These are phyloP conservation scores for Ganaspis brasiliensis DNA, from an alignment of 2,888 invertebrate species.

Conservation along the genomic window DNA sequence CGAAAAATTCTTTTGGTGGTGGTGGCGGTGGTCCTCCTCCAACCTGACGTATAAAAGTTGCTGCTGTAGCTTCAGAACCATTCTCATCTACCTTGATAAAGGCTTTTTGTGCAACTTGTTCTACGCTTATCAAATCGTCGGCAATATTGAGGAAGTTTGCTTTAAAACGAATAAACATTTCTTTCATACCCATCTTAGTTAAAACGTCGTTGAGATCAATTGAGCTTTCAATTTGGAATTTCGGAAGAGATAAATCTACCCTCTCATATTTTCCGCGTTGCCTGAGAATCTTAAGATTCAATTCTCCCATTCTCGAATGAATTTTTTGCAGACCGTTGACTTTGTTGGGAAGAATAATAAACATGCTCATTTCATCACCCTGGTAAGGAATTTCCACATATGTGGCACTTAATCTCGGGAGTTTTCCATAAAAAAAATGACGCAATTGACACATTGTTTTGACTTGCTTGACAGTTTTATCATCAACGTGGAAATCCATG, in stretches of 20 bases:
- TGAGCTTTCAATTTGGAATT: slow-evolving; percentile 62
- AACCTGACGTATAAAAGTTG: no score
- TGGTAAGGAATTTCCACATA: slow-evolving; percentile 87
- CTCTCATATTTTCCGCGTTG: slow-evolving; percentile 52
- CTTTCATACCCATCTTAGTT: no score
- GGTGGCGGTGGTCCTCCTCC: no score
- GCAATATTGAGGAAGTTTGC: no score
- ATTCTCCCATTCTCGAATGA: slow-evolving; percentile 73
- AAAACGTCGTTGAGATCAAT: slow-evolving; percentile 55
- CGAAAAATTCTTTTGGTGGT: no score
- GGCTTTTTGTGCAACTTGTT: no score
- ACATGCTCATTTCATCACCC: slow-evolving; percentile 82
- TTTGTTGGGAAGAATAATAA: slow-evolving; percentile 87
- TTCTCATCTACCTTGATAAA: no score
- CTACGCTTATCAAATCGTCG: no score
- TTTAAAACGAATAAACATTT: no score
- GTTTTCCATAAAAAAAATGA: slow-evolving; percentile 80
- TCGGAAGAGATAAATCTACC: slow-evolving; percentile 72
- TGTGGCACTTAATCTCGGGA: slow-evolving; percentile 83
- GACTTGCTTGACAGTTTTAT: slow-evolving; percentile 83
- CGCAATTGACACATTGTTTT: slow-evolving; percentile 86
- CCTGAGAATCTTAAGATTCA: slow-evolving; percentile 56
- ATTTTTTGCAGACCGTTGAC: slow-evolving; percentile 82
- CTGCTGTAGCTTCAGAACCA: no score
- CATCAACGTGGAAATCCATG: slow-evolving; percentile 85